Conservation (phyloP, 2,113 vertebrate species). For the Ibidorhyncha struthersii region DNA sequence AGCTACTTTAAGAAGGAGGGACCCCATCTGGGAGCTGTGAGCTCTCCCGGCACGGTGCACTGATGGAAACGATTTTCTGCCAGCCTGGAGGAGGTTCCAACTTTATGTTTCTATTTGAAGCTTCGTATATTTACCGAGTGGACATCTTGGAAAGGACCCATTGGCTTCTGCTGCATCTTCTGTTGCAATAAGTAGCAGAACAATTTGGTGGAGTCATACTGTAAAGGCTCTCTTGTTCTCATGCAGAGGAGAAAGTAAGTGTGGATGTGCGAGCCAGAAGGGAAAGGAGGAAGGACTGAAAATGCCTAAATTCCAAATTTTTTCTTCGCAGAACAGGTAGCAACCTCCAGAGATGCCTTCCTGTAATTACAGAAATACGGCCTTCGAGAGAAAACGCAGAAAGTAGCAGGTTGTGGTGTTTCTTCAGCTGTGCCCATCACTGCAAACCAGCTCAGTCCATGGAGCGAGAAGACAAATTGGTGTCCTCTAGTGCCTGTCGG, state of each 20-base stretch:
- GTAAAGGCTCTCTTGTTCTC: background rate
- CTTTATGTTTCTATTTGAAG: background rate
- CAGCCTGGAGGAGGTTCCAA: background rate
- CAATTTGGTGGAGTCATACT: background rate
- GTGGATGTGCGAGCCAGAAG: background rate
- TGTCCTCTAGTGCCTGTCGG: constrained; percentile 6
- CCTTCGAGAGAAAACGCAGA: background rate
- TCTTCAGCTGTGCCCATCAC: background rate
- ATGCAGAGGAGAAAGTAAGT: background rate
- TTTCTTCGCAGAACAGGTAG: background rate
- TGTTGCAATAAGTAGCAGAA: background rate
- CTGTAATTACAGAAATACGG: background rate
- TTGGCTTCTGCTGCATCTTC: background rate
- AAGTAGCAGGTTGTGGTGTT: background rate
- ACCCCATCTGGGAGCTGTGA: background rate
- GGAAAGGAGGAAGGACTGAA: background rate
- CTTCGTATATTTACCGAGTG: background rate
- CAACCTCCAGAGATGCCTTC: background rate
- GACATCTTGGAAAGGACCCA: background rate
- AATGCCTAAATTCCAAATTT: background rate
- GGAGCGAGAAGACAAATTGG: constrained; percentile 7
- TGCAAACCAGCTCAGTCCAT: background rate
- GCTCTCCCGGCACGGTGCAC: rapidly evolving
- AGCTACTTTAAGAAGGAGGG: background rate
- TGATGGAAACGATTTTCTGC: background rate